Base-by-base conservation (phyloP, 2,888 invertebrate species). In the Euzetes globulus region DNA sequence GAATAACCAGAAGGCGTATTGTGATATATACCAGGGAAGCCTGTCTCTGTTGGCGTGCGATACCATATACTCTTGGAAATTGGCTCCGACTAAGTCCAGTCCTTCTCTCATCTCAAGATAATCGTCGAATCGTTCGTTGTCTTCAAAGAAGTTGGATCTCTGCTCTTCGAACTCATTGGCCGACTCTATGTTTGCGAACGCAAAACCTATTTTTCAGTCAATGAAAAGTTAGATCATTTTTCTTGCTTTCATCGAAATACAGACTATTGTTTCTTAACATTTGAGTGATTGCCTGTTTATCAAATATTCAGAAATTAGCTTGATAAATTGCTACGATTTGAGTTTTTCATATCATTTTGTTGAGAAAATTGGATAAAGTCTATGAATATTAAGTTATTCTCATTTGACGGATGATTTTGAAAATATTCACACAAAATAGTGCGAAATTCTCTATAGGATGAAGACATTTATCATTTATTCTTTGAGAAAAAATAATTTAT, bases 31-130 rank as follows among this genome's bases (percentile, higher is more conserved):
- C 75, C 76, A 75, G 41, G 71, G 75, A 27, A 41, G 47, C 88
- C 81, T 80, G 76, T 84, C 83, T 0, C 83, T 83, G 77, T 84
- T 83, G 0, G 83, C 81, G 78, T 84, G 85, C 6, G 85, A 84
- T 15, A 85, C 81, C 81, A 85, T 81, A 75, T 82, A 82, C 76
- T 85, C 84, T 74, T 82, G 81, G 78, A 85, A 85, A 76, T 82
- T 82, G 77, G 88, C 87, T 9, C 79, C 79, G 9, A 88, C 87
- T 25, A 91, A 85, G 80, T 91, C 91, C 77, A 91, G 84, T 0
- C 91, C 91, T 81, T 91, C 91, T 1, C 89, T 84, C 86, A 90
- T 91, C 83, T 92, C 91, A 89, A 91, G 89, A 82, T 91, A 91
- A 82, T 91, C 91, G 80, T 92, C 91, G 75, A 88, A 87, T 27